These are phyloP conservation scores for Ostrea denselamellosa DNA, from an alignment of 1,140 invertebrate species.

Conservation along the genomic window DNA sequence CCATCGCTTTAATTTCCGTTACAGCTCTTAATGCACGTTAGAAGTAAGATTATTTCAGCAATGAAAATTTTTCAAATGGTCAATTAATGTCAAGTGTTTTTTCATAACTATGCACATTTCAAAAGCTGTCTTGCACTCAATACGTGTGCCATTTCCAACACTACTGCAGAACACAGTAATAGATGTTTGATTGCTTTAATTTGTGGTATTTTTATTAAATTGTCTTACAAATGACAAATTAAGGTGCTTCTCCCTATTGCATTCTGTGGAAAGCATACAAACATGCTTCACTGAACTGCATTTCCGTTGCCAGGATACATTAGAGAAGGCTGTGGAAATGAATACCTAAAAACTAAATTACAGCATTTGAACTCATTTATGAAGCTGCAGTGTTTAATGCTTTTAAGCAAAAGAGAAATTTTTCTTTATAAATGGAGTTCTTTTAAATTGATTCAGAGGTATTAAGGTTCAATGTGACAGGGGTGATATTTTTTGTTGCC, in stretches of 20 bases:
- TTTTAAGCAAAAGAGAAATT: slow-evolving; percentile 1
- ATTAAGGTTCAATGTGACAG: not conserved
- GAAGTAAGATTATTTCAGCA: slow-evolving; percentile 35
- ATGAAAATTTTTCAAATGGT: slow-evolving; percentile 37
- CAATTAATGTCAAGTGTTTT: slow-evolving; percentile 38
- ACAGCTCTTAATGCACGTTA: slow-evolving; percentile 20
- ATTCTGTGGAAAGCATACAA: not conserved
- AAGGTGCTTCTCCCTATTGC: not conserved
- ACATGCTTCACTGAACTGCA: not conserved
- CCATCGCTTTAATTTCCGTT: slow-evolving; percentile 32
- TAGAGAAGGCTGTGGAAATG: slow-evolving; percentile 14
- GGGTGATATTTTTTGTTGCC: not conserved
- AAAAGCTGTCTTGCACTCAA: not conserved
- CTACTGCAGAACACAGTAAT: not conserved
- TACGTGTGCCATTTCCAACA: slow-evolving; percentile 5
- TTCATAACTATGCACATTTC: slow-evolving; percentile 20
- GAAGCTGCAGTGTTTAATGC: not conserved
- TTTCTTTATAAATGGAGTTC: not conserved
- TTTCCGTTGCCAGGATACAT: slow-evolving; percentile 22
- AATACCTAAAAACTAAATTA: slow-evolving; percentile 8
- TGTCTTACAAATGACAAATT: slow-evolving; percentile 29
- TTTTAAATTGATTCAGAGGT: not conserved
- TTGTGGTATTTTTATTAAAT: slow-evolving; percentile 24
- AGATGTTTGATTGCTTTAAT: slow-evolving; percentile 31
- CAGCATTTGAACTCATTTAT: not conserved